Percentiles rank a stretch among this genome's conserved stretches.
Evolutionary conservation across 2,113 vertebrate species (phyloP).

Genomic region (Xerus inauris): DNA sequence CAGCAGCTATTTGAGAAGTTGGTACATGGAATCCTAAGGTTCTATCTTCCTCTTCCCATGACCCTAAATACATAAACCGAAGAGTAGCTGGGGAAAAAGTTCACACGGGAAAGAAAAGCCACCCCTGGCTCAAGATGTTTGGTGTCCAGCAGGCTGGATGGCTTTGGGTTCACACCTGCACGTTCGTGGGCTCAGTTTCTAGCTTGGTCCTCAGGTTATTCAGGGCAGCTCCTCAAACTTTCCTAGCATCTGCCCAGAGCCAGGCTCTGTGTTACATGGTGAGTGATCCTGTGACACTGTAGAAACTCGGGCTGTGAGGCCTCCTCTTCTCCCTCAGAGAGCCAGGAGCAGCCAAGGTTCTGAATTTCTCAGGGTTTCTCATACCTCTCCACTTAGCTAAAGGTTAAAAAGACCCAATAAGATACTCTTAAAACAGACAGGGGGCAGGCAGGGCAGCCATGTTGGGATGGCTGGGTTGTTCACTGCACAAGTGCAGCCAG

Average conservation of each 20-base stretch:
- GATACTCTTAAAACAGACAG: not conserved
- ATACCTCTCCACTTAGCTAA: not conserved
- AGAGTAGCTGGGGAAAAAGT: not conserved
- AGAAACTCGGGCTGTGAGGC: not conserved
- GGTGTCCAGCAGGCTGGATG: not conserved
- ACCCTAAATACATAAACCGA: not conserved
- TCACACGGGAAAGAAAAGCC: not conserved
- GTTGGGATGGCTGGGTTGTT: not conserved
- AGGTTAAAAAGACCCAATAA: not conserved
- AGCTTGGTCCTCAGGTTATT: not conserved
- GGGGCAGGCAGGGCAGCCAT: not conserved
- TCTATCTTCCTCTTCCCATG: not conserved
- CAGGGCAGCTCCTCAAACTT: not conserved
- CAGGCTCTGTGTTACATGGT: not conserved
- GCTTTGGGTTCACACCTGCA: not conserved
- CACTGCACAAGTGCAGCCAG: not conserved
- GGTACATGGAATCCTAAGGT: not conserved
- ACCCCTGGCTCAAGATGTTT: accelerated
- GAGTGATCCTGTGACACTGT: not conserved
- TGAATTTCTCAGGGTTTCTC: not conserved
- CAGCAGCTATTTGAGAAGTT: not conserved
- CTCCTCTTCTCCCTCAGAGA: not conserved
- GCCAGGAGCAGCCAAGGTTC: not conserved
- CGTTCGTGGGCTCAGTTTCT: not conserved
- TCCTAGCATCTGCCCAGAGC: not conserved